Conservation (phyloP, 2,888 invertebrate species). For the Cylindroiulus punctatus region DNA sequence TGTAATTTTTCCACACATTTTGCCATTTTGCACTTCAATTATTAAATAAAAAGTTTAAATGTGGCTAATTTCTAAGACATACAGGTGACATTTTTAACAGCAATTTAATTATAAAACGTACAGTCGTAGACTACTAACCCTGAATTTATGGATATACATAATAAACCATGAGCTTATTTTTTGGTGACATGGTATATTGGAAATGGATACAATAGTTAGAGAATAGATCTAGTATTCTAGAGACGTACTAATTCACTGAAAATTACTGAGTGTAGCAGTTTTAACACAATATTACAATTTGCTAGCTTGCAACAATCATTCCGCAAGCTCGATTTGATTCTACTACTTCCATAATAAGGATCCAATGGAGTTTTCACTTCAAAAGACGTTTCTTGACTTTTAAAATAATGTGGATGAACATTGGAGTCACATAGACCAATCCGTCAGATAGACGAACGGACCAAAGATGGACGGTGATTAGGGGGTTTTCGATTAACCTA, state of each 20-base stretch:
- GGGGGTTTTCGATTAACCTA: conserved; percentile 10
- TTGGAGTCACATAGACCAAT: conserved; percentile 18
- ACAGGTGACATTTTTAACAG: conserved; percentile 11
- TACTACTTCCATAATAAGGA: conserved; percentile 18
- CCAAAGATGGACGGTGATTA: conserved; percentile 18
- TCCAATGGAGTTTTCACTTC: conserved; percentile 18
- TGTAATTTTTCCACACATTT: conserved; percentile 2
- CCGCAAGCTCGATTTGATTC: conserved; percentile 18
- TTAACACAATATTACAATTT: conserved; percentile 11
- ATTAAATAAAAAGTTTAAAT: not conserved
- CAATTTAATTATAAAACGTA: conserved; percentile 18
- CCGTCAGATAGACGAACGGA: conserved; percentile 18
- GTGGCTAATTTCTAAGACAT: conserved; percentile 10
- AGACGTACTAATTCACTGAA: conserved; percentile 18
- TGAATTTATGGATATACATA: conserved; percentile 11
- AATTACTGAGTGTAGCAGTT: conserved; percentile 11
- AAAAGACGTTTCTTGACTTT: conserved; percentile 18
- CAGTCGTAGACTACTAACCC: not conserved
- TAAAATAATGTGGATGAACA: conserved; percentile 18
- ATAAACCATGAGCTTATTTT: not conserved
- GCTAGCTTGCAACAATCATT: conserved; percentile 18
- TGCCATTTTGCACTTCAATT: conserved; percentile 18
- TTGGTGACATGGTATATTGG: not conserved
- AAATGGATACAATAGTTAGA: conserved; percentile 10
- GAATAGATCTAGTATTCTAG: not conserved